Percentiles rank a stretch among this genome's conserved stretches.
Evolutionary conservation across 1,140 invertebrate species (phyloP).

Genomic region (Sitophilus oryzae): DNA sequence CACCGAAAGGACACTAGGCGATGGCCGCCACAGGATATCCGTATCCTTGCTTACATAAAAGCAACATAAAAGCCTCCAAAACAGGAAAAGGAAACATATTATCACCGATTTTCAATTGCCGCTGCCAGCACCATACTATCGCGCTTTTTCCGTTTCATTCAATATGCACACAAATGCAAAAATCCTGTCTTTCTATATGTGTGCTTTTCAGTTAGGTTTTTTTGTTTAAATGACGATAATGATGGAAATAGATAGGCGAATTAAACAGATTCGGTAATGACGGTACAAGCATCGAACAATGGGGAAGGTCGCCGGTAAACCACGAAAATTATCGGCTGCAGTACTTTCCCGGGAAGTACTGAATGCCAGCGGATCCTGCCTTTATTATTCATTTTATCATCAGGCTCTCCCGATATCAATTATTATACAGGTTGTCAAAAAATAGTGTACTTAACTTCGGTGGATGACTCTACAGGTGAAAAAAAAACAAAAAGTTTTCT

Average conservation of each 20-base stretch:
- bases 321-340: too few species aligned
- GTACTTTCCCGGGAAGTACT: too few species aligned
- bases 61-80: conserved; percentile 26
- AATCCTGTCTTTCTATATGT: conserved; percentile 24
- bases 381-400: too few species aligned
- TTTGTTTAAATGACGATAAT: neutral
- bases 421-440: too few species aligned
- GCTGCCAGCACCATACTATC: too few species aligned
- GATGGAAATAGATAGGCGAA: neutral
- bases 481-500: too few species aligned
- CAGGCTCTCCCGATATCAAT: too few species aligned
- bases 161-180: conserved; percentile 30
- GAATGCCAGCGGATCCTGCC: too few species aligned
- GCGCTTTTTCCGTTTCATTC: conserved; percentile 35
- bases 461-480: too few species aligned
- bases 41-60: conserved; percentile 41
- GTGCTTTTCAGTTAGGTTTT: neutral
- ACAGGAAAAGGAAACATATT: conserved; percentile 43
- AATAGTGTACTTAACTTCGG: too few species aligned
- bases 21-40: conserved; percentile 37
- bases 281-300: too few species aligned
- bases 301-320: neutral
- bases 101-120: conserved; percentile 43
- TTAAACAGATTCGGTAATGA: too few species aligned
- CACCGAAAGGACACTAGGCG: conserved; percentile 21